Percentiles rank a stretch among this genome's conserved stretches.
These are phyloP conservation scores for Onychomys torridus DNA, from an alignment of 2,797 vertebrate genomes.

Conservation along the genomic window DNA sequence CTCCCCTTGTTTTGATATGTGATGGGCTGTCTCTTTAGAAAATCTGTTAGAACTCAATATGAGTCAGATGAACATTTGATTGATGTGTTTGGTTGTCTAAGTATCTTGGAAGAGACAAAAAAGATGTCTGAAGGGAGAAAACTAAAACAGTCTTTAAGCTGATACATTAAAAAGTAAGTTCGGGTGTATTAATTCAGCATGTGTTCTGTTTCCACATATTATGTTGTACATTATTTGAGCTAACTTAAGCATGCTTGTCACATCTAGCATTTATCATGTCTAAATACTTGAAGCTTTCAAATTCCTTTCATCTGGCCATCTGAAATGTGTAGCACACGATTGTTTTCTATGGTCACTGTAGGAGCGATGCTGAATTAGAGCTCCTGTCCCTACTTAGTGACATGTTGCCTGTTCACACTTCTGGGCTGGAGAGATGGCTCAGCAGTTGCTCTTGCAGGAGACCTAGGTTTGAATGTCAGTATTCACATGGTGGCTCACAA, in stretches of 20 bases:
- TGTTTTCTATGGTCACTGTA: background rate
- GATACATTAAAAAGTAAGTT: background rate
- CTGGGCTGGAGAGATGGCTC: background rate
- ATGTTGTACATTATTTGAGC: background rate
- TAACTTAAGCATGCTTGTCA: background rate
- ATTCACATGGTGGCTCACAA: background rate
- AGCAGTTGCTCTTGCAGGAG: background rate
- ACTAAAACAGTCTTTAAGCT: background rate
- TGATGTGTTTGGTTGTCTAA: background rate
- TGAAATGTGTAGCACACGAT: background rate
- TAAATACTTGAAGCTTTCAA: background rate
- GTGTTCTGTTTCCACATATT: background rate
- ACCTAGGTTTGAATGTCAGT: background rate
- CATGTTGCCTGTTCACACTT: background rate
- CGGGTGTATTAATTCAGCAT: background rate
- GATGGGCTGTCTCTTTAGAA: background rate
- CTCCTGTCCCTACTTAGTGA: background rate
- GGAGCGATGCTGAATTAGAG: background rate
- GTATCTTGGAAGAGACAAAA: background rate
- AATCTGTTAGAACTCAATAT: background rate
- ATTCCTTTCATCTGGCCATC: background rate
- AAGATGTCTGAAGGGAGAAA: background rate
- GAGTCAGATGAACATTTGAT: background rate
- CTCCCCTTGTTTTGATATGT: background rate
- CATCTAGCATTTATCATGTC: background rate